phyloP scores from a whole-genome alignment of 2,888 invertebrate species.

The Alloscopus bannaensis region DNA sequence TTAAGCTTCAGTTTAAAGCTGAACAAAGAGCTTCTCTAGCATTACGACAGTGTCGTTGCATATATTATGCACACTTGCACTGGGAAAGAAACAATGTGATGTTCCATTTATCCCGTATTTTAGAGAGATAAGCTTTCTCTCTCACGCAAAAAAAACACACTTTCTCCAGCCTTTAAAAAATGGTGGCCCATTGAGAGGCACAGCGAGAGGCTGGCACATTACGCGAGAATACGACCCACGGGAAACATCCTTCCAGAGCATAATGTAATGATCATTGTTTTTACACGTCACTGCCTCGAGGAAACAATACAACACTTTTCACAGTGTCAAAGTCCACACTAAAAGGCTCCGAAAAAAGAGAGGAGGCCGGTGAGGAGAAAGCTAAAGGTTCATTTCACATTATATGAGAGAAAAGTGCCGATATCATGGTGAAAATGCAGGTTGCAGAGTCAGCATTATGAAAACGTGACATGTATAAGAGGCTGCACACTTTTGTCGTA shows the following conservation, averaged over 20 bases:
- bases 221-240: conserved; percentile 40
- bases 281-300: conserved; percentile 50
- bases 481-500: too few species aligned
- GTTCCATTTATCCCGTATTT: conserved; percentile 40
- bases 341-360: too few species aligned
- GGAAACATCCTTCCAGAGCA: conserved; percentile 27
- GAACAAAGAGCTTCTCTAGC: too few species aligned
- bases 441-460: too few species aligned
- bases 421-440: too few species aligned
- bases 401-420: too few species aligned
- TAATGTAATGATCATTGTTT: conserved; percentile 55
- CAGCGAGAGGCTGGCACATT: conserved; percentile 16
- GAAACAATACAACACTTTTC: conserved; percentile 52
- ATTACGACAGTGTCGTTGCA: too few species aligned
- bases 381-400: too few species aligned
- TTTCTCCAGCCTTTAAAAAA: neutral
- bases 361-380: too few species aligned
- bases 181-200: neutral
- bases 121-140: conserved; percentile 32
- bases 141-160: neutral
- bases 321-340: conserved; percentile 49
- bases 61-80: conserved; percentile 26
- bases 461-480: too few species aligned
- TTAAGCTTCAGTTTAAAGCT: too few species aligned
- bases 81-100: conserved; percentile 28